phyloP scores from a whole-genome alignment of 2,113 vertebrate species.

The Mustela lutreola region DNA sequence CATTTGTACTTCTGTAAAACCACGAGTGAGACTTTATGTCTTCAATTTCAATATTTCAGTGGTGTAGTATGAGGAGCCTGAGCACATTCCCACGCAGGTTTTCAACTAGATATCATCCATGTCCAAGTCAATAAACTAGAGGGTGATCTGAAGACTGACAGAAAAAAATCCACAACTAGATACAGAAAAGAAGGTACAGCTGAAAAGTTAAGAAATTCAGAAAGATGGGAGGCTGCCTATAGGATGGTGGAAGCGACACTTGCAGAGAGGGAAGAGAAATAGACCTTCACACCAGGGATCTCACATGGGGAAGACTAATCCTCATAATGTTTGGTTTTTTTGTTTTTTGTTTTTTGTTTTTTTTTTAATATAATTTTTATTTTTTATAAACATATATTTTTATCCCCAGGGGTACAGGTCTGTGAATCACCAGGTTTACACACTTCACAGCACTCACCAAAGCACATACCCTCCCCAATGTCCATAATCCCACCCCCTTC shows the following conservation, averaged over 20 bases:
- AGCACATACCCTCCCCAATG: too few relatives aligned
- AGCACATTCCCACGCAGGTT: background rate
- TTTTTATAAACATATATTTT: too few relatives aligned
- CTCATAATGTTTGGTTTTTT: background rate
- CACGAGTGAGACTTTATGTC: background rate
- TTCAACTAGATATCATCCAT: background rate
- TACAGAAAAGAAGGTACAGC: background rate
- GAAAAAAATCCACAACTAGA: background rate
- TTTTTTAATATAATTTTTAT: too few relatives aligned
- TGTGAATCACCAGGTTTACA: too few relatives aligned
- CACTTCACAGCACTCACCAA: too few relatives aligned
- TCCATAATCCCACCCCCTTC: too few relatives aligned
- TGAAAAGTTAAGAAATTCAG: background rate
- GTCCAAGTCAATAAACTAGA: background rate
- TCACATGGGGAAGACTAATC: background rate
- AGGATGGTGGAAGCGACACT: background rate
- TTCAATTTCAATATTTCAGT: background rate
- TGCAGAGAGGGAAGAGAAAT: background rate
- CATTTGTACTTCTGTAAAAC: background rate
- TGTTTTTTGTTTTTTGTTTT: background rate
- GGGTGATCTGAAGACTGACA: background rate
- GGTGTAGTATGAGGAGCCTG: background rate
- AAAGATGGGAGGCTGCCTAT: background rate
- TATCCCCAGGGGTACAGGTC: too few relatives aligned
- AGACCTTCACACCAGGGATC: background rate